Base-by-base conservation (phyloP, 2,113 vertebrate genomes). In the Limanda limanda region DNA sequence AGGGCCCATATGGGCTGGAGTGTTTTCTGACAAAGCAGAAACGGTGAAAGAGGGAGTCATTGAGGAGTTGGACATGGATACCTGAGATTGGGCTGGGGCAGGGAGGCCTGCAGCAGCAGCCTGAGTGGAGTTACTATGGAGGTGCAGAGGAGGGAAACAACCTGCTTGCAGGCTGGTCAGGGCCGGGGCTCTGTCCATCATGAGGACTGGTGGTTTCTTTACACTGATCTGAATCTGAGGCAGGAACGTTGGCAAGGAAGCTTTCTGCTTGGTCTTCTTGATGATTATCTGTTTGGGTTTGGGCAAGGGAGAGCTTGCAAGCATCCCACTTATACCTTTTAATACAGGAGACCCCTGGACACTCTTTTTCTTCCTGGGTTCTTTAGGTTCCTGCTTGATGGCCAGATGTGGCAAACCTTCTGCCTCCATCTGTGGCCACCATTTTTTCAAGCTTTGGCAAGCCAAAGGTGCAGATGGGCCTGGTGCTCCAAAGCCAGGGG, bases 251-350 rank as follows among this genome's bases (percentile, higher is more conserved):
- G 96, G 96, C 83, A 96, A 91, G 0, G 95, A 94, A 68, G 97
- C 96, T 89, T 97, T 97, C 63, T 95, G 95, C 94, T 96, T 97
- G 3, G 94, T 88, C 82, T 96, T 97, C 84, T 97, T 99, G 89
- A 98, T 98, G 80, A 97, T 92, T 84, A 97, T 92, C 75, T 95
- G 95, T 83, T 97, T 98, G 1, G 96, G 94, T 86, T 97, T 98
- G 57, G 94, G 88, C 10, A 90, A 42, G 63, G 80, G 79, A 74
- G 88, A 92, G 9, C 77, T 88, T 62, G 85, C 69, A 56, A 78
- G 67, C 42, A 88, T 85, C 61, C 92, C 93, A 79, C 86, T 70
- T 67, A 82, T 60, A 81, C 67, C 60, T 84, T 95, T 95, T 12
- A 92, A 76, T 17, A 89, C 76, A 60, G 94, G 96, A 60, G 96